Evolutionary conservation across 2,113 vertebrate genomes (phyloP).

Genomic region (Chloroceryle aenea): DNA sequence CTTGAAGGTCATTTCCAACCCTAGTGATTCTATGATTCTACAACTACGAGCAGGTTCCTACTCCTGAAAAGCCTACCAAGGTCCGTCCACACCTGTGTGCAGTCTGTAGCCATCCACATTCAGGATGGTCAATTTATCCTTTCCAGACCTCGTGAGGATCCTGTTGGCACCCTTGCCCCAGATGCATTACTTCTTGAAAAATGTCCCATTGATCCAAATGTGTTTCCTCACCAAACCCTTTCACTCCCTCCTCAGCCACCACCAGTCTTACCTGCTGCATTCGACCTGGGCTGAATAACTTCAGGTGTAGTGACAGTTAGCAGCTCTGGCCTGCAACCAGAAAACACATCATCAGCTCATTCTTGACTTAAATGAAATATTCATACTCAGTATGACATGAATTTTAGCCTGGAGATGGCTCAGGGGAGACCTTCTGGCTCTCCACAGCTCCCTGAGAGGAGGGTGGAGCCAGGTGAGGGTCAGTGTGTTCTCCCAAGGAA

Average conservation of each 20-base stretch:
- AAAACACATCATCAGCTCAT: neutral
- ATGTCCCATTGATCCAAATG: neutral
- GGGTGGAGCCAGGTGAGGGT: too few relatives aligned
- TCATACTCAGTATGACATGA: neutral
- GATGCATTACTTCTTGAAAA: neutral
- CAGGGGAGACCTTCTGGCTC: too few relatives aligned
- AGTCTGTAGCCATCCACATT: neutral
- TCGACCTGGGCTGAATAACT: conserved; percentile 28
- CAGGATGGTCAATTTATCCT: neutral
- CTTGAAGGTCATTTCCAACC: too few relatives aligned
- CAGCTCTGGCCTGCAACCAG: conserved; percentile 77
- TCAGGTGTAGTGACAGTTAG: conserved; percentile 54
- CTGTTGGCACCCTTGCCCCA: neutral
- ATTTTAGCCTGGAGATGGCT: neutral
- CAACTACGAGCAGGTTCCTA: neutral
- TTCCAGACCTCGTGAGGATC: neutral
- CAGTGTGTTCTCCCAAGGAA: too few relatives aligned
- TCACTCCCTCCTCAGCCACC: neutral
- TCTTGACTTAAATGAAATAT: neutral
- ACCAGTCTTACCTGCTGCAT: conserved; percentile 58
- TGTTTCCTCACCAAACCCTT: neutral
- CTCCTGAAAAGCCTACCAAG: neutral
- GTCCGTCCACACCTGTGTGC: neutral
- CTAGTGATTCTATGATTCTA: neutral
- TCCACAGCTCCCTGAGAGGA: too few relatives aligned